Conservation (phyloP, 2,888 invertebrate genomes). For the Molanna angustata region DNA sequence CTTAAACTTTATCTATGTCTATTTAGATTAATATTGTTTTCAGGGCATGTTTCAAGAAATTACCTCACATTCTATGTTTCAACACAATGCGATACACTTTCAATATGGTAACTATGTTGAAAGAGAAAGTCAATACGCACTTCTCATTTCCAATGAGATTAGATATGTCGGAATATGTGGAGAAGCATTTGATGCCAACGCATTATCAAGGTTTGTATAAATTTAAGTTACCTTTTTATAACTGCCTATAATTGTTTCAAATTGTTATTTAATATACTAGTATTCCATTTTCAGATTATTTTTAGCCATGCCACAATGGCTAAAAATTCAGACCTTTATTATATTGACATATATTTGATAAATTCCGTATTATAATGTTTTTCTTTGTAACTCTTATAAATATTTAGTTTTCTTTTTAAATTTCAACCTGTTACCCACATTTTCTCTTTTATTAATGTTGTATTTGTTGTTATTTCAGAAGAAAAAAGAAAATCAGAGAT, state of each 20-base stretch:
- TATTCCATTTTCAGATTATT: too few species aligned
- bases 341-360: too few species aligned
- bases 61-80: conserved; percentile 91
- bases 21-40: conserved; percentile 28
- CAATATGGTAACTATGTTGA: conserved; percentile 96
- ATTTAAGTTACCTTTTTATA: not conserved
- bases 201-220: conserved; percentile 67
- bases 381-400: too few species aligned
- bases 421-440: not conserved
- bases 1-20: not conserved
- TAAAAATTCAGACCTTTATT: too few species aligned
- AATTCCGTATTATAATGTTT: too few species aligned
- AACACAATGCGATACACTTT: conserved; percentile 97
- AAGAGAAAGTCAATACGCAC: conserved; percentile 96
- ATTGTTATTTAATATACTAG: too few species aligned
- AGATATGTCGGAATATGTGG: conserved; percentile 94
- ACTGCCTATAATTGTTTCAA: not conserved
- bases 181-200: conserved; percentile 88
- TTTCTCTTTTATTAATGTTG: not conserved
- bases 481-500: conserved; percentile 59
- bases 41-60: conserved; percentile 89
- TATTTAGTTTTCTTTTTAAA: not conserved
- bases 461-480: conserved; percentile 45
- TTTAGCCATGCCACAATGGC: too few species aligned
- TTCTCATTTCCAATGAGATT: conserved; percentile 92